Conservation (phyloP, 2,113 vertebrate species). For the Phylloscopus trochiloides region DNA sequence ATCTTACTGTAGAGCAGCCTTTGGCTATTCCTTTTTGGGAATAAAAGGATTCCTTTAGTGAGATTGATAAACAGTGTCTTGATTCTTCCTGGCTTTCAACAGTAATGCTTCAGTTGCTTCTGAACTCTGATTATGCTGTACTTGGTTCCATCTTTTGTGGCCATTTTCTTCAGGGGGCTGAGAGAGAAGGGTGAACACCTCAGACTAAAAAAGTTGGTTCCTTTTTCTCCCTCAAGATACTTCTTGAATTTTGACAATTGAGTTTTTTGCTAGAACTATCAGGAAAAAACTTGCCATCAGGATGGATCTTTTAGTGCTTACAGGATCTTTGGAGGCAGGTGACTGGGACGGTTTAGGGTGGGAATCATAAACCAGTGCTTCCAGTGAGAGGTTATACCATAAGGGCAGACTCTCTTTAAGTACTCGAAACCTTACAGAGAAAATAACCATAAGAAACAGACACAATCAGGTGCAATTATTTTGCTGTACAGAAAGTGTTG, state of each 20-base stretch:
- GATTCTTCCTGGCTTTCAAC: not conserved
- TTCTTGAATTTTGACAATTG: not conserved
- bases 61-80: not conserved
- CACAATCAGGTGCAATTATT: not conserved
- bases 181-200: not conserved
- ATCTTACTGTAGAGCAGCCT: not conserved
- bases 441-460: not conserved
- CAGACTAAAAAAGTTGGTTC: not conserved
- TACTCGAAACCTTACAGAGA: fast-evolving
- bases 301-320: not conserved
- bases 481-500: not conserved
- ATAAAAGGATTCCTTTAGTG: not conserved
- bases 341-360: not conserved
- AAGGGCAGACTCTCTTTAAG: not conserved
- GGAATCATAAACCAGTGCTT: not conserved
- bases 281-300: not conserved
- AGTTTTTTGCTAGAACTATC: not conserved
- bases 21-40: not conserved
- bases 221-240: not conserved
- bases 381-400: not conserved
- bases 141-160: not conserved
- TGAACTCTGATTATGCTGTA: not conserved
- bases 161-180: not conserved
- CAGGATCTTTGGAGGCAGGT: not conserved
- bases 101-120: not conserved